A percentile compares a stretch with the other conserved stretches of the same genome.
phyloP scores from a whole-genome alignment of 2,888 invertebrate genomes.

The Melanophora roralis region DNA sequence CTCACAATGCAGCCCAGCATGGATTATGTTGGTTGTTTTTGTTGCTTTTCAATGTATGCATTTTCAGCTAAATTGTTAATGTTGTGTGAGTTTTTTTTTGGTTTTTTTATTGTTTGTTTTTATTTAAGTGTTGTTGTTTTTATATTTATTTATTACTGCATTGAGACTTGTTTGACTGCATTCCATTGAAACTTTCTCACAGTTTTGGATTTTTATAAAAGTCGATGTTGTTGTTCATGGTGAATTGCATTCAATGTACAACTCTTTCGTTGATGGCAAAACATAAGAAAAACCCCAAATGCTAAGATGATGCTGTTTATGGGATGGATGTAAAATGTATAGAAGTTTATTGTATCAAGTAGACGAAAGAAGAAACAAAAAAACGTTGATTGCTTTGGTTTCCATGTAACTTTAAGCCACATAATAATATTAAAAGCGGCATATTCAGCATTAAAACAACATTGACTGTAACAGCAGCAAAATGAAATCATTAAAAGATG shows the following conservation, averaged over 20 bases:
- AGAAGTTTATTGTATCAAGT: conserved; percentile 21
- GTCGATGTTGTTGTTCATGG: conserved; percentile 35
- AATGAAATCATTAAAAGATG: conserved; percentile 55
- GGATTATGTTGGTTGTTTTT: conserved; percentile 48
- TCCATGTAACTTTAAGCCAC: conserved; percentile 60
- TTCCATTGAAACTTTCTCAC: conserved; percentile 78
- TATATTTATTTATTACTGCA: conserved; percentile 55
- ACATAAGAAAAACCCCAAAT: conserved; percentile 43
- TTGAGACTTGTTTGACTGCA: conserved; percentile 74
- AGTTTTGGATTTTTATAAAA: conserved; percentile 68
- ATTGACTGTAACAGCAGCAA: conserved; percentile 5
- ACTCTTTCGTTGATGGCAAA: conserved; percentile 29
- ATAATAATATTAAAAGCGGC: conserved; percentile 52
- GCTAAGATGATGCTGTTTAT: conserved; percentile 40
- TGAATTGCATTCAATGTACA: conserved; percentile 50
- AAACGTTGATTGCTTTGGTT: conserved; percentile 61
- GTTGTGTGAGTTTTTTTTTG: conserved; percentile 36
- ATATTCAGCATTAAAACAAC: conserved; percentile 45
- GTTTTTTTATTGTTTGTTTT: conserved; percentile 28
- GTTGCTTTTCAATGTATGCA: conserved; percentile 53
- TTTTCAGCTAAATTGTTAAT: conserved; percentile 8
- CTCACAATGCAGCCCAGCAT: conserved; percentile 27
- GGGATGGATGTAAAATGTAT: neutral
- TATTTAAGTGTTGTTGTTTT: too few species aligned
- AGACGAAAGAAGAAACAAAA: conserved; percentile 16